Percentiles rank a stretch among this genome's conserved stretches.
Conservation (phyloP, 2,888 invertebrate genomes). For the Conchocele bisecta region DNA sequence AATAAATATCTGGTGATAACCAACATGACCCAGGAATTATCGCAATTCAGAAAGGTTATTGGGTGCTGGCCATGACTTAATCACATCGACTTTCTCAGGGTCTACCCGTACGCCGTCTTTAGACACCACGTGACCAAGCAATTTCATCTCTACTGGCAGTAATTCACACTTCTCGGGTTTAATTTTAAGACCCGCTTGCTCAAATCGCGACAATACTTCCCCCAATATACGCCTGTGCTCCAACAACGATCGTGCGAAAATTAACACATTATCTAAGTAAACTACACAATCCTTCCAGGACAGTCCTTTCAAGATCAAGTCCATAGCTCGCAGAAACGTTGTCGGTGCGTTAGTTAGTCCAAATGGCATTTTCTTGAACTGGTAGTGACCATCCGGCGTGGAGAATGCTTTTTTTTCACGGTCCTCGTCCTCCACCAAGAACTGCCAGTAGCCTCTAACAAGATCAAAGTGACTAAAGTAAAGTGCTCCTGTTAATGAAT, state of each 20-base stretch:
- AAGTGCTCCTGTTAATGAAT: background rate
- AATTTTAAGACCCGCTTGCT: constrained; percentile 6
- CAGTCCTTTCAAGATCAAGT: constrained; percentile 9
- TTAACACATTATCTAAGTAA: constrained; percentile 25
- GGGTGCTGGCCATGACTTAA: constrained; percentile 13
- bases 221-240: constrained; percentile 6
- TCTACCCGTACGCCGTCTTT: background rate
- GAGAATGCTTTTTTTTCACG: constrained; percentile 16
- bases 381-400: constrained; percentile 3
- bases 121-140: constrained; percentile 15
- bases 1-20: constrained; percentile 8
- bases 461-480: constrained; percentile 3
- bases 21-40: constrained; percentile 9
- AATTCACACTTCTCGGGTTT: constrained; percentile 19
- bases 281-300: background rate
- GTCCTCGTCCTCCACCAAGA: background rate
- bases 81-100: background rate
- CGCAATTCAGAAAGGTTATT: background rate
- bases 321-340: constrained; percentile 15
- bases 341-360: constrained; percentile 6
- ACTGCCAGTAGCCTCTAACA: constrained; percentile 22
- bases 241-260: constrained; percentile 7
- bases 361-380: constrained; percentile 8
- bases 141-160: background rate
- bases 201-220: constrained; percentile 1